These are phyloP conservation scores for Chalcosyrphus nemorum DNA, from an alignment of 2,888 invertebrate species.

Conservation along the genomic window DNA sequence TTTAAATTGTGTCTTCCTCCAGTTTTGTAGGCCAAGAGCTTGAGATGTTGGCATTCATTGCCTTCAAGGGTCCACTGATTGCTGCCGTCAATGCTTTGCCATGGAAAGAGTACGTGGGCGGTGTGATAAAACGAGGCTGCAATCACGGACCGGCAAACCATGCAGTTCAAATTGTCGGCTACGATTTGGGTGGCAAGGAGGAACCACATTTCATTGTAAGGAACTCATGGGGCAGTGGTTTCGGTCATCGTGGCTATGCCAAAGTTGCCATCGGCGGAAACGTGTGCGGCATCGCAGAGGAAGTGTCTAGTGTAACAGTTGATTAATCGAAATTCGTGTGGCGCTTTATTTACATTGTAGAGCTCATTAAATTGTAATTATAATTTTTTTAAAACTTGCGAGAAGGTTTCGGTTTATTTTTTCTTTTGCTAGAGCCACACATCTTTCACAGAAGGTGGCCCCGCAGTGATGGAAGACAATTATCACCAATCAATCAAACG, in stretches of 20 bases:
- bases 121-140: conserved; percentile 92
- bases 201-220: conserved; percentile 92
- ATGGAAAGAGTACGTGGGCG: conserved; percentile 94
- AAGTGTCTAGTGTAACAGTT: conserved; percentile 83
- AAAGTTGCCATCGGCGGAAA: conserved; percentile 89
- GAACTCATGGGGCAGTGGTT: conserved; percentile 92
- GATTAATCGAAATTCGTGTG: conserved; percentile 60
- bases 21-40: conserved; percentile 71
- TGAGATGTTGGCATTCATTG: conserved; percentile 82
- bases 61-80: conserved; percentile 89
- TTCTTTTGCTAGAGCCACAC: too few relatives aligned
- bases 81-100: conserved; percentile 91
- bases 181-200: conserved; percentile 86
- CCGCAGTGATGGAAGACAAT: not conserved
- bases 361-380: conserved; percentile 51
- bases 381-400: too few relatives aligned
- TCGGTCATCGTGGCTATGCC: conserved; percentile 90
- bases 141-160: conserved; percentile 87
- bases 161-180: conserved; percentile 92
- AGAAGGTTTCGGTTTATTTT: too few relatives aligned
- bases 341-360: conserved; percentile 19
- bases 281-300: conserved; percentile 89
- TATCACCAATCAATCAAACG: conserved; percentile 30
- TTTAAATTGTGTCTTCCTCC: conserved; percentile 16
- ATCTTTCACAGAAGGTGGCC: not conserved